Evolutionary conservation across 2,888 invertebrate species (phyloP).

Genomic region (Nasonia oneida): DNA sequence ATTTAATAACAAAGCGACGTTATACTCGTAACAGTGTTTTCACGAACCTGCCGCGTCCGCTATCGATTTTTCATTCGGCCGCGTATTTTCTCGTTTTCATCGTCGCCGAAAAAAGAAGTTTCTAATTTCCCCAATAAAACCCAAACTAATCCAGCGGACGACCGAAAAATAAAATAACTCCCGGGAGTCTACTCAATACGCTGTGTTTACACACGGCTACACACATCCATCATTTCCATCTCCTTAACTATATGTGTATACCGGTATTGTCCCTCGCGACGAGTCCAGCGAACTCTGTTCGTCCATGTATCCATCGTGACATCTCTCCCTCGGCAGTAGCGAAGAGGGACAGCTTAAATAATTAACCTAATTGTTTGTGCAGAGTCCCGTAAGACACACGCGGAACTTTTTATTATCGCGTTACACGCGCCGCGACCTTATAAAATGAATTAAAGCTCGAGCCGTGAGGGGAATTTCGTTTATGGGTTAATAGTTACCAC

Average conservation of each 20-base stretch:
- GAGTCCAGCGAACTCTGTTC: not conserved
- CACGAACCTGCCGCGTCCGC: not conserved
- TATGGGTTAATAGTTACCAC: not conserved
- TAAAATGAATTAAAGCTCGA: slow-evolving; percentile 53
- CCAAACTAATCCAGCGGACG: not conserved
- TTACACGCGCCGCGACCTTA: slow-evolving; percentile 30
- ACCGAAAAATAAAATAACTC: slow-evolving; percentile 17
- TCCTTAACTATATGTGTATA: no score
- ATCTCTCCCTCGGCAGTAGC: slow-evolving; percentile 15
- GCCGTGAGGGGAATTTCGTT: slow-evolving; percentile 34
- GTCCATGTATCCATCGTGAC: slow-evolving; percentile 6
- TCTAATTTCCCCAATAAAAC: not conserved
- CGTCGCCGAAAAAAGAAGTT: not conserved
- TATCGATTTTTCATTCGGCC: not conserved
- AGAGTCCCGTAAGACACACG: slow-evolving; percentile 24
- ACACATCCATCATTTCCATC: slow-evolving; percentile 21
- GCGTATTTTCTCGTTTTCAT: not conserved
- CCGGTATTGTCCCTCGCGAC: not conserved
- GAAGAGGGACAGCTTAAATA: slow-evolving; percentile 65
- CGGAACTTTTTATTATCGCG: slow-evolving; percentile 47
- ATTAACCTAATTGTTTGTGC: slow-evolving; percentile 71
- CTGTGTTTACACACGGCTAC: slow-evolving; percentile 20
- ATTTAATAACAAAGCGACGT: slow-evolving; percentile 1
- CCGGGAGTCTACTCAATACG: slow-evolving; percentile 46
- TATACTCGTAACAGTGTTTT: not conserved